Base-by-base conservation (phyloP, 2,113 vertebrate species). In the Rhabdornis inornatus region DNA sequence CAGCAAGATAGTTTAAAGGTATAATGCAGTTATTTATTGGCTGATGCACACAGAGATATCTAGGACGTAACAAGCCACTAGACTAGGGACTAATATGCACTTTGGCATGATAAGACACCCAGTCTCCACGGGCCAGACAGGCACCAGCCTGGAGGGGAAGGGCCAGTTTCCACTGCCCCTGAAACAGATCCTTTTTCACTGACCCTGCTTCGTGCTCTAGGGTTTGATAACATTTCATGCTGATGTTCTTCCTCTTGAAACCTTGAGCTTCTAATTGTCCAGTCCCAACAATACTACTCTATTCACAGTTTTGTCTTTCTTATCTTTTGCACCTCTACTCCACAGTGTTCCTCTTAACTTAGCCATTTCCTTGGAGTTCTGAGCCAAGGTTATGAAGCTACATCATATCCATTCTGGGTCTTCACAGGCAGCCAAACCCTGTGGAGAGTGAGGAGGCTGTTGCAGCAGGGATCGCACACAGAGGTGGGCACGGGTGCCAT, bases 111-210 rank as follows among this genome's bases (percentile, higher is more conserved):
- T 93, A 90, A 92, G 69, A 28, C 13, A 33, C 15, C 2, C 42
- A 42, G 64, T 21, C 64, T 92, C 59, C 1, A 2, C 75, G 59
- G 71, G 45, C 42, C 5, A 4, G 66, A n/a, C 49, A 70, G 86
- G 83, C 92, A 94, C 76, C 80, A 87, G 68, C 9, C 42, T 31
- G 40, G 42, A 92, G 14, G 3, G 64, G 44, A 87, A 94, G 52
- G 27, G 33, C 5, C 33, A 70, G 52, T 23, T 74, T 91, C 69
- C 71, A n/a, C 40, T 56, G 44, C 17, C n/a, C 52, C 64, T 47
- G 60, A 47, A 80, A 80, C 27, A 90, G 86, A 96, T 95, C 42
- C 13, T 71, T 66, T 94, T 95, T 89, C 92, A 81, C 89, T n/a
- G 68, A 95, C 56, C 64, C 45, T 0, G 2, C 4, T 69, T 72